These are phyloP conservation scores for Apis cerana DNA, from an alignment of 1,140 invertebrate genomes.

Conservation along the genomic window DNA sequence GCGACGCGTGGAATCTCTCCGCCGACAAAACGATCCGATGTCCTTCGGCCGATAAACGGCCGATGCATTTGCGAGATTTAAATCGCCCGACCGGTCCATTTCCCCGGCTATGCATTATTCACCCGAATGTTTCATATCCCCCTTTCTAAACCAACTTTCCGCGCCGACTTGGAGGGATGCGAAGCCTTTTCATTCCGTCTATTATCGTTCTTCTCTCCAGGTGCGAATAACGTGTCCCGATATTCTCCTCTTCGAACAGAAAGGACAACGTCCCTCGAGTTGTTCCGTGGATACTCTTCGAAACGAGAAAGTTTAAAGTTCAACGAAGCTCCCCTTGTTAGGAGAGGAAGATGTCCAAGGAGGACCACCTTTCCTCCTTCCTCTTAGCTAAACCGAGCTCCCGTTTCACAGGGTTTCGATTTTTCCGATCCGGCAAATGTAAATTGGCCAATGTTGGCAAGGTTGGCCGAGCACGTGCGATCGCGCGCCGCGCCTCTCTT, in stretches of 20 bases:
- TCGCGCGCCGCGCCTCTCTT: constrained; percentile 27
- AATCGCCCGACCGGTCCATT: constrained; percentile 80
- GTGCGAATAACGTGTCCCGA: constrained; percentile 37
- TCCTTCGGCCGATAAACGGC: constrained; percentile 64
- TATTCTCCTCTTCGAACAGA: constrained; percentile 26
- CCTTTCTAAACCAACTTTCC: constrained; percentile 27
- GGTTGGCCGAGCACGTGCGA: constrained; percentile 14
- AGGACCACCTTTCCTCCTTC: not conserved
- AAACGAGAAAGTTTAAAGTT: too few relatives aligned
- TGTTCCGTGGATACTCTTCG: too few relatives aligned
- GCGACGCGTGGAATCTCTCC: constrained; percentile 42
- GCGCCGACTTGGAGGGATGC: constrained; percentile 22
- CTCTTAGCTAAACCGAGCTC: not conserved
- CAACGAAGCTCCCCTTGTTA: too few relatives aligned
- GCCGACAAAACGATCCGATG: constrained; percentile 62
- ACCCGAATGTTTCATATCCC: constrained; percentile 77
- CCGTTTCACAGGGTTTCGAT: constrained; percentile 16
- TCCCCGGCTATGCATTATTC: constrained; percentile 78
- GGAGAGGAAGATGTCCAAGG: not conserved
- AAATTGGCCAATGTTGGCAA: constrained; percentile 66
- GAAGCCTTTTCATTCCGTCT: constrained; percentile 38
- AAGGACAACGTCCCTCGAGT: too few relatives aligned
- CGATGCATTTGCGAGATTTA: constrained; percentile 80
- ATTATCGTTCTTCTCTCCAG: constrained; percentile 52
- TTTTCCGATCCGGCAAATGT: constrained; percentile 43